A percentile compares a stretch with the other conserved stretches of the same genome.
These are phyloP conservation scores for Tetragnatha versicolor DNA, from an alignment of 1,140 invertebrate species.

Conservation along the genomic window DNA sequence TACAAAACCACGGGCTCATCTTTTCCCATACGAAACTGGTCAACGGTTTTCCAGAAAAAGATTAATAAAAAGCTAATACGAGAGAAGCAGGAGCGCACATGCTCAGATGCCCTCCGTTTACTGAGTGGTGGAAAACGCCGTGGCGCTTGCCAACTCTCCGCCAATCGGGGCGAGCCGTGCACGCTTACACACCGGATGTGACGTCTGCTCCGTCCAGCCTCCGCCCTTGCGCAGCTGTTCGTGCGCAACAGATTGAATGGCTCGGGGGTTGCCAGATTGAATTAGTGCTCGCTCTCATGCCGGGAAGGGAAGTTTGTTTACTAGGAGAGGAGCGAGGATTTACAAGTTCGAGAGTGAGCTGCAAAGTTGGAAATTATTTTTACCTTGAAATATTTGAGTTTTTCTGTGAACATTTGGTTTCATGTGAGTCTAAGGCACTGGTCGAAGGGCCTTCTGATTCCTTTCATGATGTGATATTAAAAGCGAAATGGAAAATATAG, in stretches of 20 bases:
- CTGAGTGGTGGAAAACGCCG: slow-evolving; percentile 28
- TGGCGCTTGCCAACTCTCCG: slow-evolving; percentile 32
- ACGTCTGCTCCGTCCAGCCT: slow-evolving; percentile 38
- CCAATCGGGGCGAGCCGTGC: slow-evolving; percentile 14
- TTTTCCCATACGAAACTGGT: too few species aligned
- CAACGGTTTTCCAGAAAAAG: too few species aligned
- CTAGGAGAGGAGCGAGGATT: neutral
- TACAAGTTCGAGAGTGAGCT: neutral
- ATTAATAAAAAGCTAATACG: too few species aligned
- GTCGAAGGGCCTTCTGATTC: too few species aligned
- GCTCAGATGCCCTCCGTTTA: slow-evolving; percentile 8
- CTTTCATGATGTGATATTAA: too few species aligned
- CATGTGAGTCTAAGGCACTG: too few species aligned
- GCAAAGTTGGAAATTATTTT: too few species aligned
- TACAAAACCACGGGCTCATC: too few species aligned
- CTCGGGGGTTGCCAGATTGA: slow-evolving; percentile 4
- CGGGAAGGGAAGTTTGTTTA: slow-evolving; percentile 18
- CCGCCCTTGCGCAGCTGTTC: slow-evolving; percentile 48
- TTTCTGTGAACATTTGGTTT: too few species aligned
- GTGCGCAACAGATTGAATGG: slow-evolving; percentile 46
- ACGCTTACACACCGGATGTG: slow-evolving; percentile 46
- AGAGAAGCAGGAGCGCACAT: too few species aligned
- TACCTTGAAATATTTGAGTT: too few species aligned
- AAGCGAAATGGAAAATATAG: too few species aligned
- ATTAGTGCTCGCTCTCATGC: neutral